Conservation (phyloP, 2,797 vertebrate species). For the Aldrovandia affinis region DNA sequence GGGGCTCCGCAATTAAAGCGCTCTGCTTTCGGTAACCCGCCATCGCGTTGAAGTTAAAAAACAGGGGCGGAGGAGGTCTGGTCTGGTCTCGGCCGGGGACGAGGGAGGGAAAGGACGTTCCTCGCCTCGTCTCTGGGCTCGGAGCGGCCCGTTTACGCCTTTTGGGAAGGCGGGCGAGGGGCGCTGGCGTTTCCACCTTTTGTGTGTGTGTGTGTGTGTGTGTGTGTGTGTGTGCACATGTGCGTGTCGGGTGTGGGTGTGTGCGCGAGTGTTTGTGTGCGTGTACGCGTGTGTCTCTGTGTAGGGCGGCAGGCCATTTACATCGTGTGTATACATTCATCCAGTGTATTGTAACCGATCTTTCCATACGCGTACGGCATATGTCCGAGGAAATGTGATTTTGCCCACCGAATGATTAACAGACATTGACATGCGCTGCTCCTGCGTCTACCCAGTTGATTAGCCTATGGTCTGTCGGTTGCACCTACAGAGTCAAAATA, state of each 20-base stretch:
- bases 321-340: background rate
- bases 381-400: background rate
- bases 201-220: slow-evolving; percentile 28
- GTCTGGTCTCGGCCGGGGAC: slow-evolving; percentile 38
- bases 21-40: slow-evolving; percentile 41
- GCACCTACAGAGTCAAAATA: background rate
- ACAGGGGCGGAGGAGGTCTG: slow-evolving; percentile 29
- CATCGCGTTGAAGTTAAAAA: slow-evolving; percentile 26
- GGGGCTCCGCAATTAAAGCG: slow-evolving; percentile 19
- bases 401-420: background rate
- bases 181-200: slow-evolving; percentile 29
- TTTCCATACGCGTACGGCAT: background rate
- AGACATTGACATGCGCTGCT: background rate
- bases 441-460: background rate
- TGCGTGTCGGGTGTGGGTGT: background rate
- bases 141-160: slow-evolving; percentile 33
- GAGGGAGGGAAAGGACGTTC: slow-evolving; percentile 28
- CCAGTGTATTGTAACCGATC: background rate
- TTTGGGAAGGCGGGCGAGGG: slow-evolving; percentile 38
- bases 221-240: slow-evolving; percentile 10
- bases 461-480: background rate
- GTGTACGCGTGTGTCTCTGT: background rate
- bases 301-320: background rate
- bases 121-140: slow-evolving; percentile 35
- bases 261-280: background rate